Conservation (phyloP, 2,888 invertebrate genomes). For the Polyommatus icarus region DNA sequence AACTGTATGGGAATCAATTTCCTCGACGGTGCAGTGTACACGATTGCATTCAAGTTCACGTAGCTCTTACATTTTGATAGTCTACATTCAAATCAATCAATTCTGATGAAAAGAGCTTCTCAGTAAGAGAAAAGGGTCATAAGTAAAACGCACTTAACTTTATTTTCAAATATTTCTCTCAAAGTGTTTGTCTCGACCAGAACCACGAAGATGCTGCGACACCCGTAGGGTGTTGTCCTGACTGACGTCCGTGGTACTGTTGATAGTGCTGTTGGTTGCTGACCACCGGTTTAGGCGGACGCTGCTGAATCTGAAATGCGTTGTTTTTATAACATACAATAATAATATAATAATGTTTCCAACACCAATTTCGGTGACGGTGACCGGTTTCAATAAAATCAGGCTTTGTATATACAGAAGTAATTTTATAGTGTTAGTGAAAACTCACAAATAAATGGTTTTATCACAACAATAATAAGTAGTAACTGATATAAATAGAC, state of each 20-base stretch:
- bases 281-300: constrained; percentile 31
- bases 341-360: no score
- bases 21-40: not conserved
- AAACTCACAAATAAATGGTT: no score
- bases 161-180: not conserved
- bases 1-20: no score
- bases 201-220: constrained; percentile 17
- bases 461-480: no score
- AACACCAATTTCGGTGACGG: no score
- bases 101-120: not conserved
- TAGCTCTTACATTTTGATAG: not conserved
- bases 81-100: not conserved
- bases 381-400: no score
- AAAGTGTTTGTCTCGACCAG: not conserved
- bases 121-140: no score
- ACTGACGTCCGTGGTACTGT: constrained; percentile 34
- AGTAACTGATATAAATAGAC: not conserved
- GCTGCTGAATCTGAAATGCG: constrained; percentile 28
- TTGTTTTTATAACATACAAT: not conserved
- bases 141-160: no score
- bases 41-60: not conserved
- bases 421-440: no score
- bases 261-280: constrained; percentile 36
- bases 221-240: constrained; percentile 36
- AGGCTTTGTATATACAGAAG: no score